These are phyloP conservation scores for Myiopsitta monachus DNA, from an alignment of 2,113 vertebrate genomes.

Conservation along the genomic window DNA sequence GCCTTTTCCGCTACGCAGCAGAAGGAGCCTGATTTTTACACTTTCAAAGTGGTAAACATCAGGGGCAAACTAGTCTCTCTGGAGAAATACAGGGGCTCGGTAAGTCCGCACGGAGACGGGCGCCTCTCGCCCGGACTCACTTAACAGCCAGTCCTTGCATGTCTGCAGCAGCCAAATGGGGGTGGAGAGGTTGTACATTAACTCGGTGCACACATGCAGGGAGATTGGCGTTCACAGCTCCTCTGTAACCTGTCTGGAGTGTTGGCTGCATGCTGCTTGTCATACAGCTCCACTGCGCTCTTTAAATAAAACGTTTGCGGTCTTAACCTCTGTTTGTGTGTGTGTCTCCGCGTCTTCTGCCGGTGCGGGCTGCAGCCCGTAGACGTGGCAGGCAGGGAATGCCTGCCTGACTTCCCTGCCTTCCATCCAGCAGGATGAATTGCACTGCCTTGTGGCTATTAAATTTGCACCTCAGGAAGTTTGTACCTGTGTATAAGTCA, in stretches of 20 bases:
- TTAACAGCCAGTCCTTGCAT: background rate
- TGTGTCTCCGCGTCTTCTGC: background rate
- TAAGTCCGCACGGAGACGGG: conserved; percentile 73
- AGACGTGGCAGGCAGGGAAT: conserved; percentile 58
- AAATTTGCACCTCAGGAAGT: background rate
- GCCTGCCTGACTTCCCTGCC: background rate
- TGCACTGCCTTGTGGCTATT: background rate
- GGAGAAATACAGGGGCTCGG: conserved; percentile 97
- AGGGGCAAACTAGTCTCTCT: conserved; percentile 92
- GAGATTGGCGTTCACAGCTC: background rate
- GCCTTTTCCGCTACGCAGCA: conserved; percentile 66
- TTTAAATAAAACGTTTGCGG: background rate
- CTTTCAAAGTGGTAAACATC: conserved; percentile 92
- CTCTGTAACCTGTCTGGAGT: background rate
- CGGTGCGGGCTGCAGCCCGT: background rate
- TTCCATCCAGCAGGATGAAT: background rate
- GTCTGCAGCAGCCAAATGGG: background rate
- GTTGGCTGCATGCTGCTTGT: background rate
- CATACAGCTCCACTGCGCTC: background rate
- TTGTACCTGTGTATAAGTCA: background rate
- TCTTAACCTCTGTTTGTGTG: background rate
- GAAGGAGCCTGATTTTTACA: conserved; percentile 88
- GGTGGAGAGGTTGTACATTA: background rate
- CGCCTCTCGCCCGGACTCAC: background rate
- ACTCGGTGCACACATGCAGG: background rate